These are phyloP conservation scores for Zygothrica quintamaculata DNA, from an alignment of 2,888 invertebrate genomes.

Conservation along the genomic window DNA sequence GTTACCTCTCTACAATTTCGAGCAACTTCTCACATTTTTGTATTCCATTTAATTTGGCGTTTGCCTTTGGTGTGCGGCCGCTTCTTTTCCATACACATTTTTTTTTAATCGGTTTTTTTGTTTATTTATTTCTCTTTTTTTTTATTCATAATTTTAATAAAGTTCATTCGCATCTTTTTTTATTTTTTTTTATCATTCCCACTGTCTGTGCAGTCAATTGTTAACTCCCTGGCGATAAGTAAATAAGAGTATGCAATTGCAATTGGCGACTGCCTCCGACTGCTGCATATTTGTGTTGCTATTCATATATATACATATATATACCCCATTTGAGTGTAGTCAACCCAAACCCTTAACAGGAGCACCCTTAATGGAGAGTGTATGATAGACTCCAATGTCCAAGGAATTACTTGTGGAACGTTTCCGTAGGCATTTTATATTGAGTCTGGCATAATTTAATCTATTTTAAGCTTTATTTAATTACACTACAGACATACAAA, in stretches of 20 bases:
- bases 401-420: constrained; percentile 34
- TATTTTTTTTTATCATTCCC: no score
- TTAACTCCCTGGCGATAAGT: constrained; percentile 71
- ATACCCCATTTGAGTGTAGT: not conserved
- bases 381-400: constrained; percentile 15
- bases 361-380: constrained; percentile 28
- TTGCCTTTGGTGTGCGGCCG: constrained; percentile 44
- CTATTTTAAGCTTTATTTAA: constrained; percentile 63
- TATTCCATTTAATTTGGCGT: constrained; percentile 71
- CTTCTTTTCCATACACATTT: constrained; percentile 32
- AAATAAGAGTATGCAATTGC: constrained; percentile 64
- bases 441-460: constrained; percentile 54
- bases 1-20: constrained; percentile 12
- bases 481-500: constrained; percentile 33
- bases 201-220: constrained; percentile 63
- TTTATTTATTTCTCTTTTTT: constrained; percentile 5
- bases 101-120: constrained; percentile 15
- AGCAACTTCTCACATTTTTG: constrained; percentile 20
- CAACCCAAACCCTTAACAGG: no score
- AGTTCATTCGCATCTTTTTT: constrained; percentile 67
- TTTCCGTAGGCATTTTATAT: constrained; percentile 9
- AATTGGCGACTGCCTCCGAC: constrained; percentile 47
- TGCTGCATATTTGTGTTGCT: constrained; percentile 42
- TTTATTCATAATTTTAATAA: constrained; percentile 71
- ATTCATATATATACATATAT: constrained; percentile 30